These are phyloP conservation scores for Tapirus terrestris DNA, from an alignment of 2,113 vertebrate species.

Conservation along the genomic window DNA sequence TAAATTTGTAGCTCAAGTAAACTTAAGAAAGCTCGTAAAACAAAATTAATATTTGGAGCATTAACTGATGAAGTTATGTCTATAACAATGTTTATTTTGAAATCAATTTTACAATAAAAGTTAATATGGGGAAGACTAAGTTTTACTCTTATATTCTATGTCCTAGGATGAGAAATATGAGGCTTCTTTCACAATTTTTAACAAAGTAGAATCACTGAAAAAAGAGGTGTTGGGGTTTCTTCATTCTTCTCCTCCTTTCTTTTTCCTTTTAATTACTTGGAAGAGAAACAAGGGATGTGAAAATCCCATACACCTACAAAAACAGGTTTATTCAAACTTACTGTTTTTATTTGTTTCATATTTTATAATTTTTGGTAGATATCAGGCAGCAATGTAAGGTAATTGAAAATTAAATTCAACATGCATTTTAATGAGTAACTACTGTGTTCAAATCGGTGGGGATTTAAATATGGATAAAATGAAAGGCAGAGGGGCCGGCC, in stretches of 20 bases:
- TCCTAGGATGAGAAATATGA: neutral
- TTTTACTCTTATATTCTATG: neutral
- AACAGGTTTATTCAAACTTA: neutral
- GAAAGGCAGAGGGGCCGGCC: neutral
- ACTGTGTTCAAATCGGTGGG: neutral
- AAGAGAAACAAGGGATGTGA: neutral
- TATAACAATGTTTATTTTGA: neutral
- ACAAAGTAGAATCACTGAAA: neutral
- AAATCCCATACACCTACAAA: conserved; percentile 33
- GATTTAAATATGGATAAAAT: neutral
- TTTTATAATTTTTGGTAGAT: conserved; percentile 35
- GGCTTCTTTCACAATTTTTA: neutral
- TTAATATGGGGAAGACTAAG: neutral
- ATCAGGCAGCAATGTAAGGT: neutral
- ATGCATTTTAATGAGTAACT: conserved; percentile 50
- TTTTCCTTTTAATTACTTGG: conserved; percentile 18
- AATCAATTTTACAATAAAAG: conserved; percentile 22
- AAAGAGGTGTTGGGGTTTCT: neutral
- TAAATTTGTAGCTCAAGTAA: conserved; percentile 11
- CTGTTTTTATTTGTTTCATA: conserved; percentile 37
- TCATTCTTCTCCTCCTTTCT: neutral
- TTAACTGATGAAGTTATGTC: neutral
- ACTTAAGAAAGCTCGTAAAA: neutral
- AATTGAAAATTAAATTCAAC: conserved; percentile 51
- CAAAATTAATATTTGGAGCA: neutral